Conservation (phyloP, 2,797 vertebrate genomes). For the Poeciliopsis turneri region DNA sequence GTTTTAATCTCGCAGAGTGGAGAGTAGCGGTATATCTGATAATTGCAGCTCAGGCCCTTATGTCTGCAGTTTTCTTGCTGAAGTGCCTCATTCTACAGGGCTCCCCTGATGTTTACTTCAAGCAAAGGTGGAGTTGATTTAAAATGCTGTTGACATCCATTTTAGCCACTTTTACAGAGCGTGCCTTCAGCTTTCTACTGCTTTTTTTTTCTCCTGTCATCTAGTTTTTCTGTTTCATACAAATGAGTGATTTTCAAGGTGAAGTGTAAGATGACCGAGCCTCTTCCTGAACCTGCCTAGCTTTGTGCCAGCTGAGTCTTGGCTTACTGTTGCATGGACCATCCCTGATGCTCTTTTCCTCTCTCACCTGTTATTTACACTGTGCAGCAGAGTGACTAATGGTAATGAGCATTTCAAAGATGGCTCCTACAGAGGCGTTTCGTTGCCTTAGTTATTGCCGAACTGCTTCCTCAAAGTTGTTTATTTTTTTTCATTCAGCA, state of each 20-base stretch:
- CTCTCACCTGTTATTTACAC: slow-evolving; percentile 3
- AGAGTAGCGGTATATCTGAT: slow-evolving; percentile 48
- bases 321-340: slow-evolving; percentile 55
- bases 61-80: slow-evolving; percentile 35
- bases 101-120: slow-evolving; percentile 52
- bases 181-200: slow-evolving; percentile 3
- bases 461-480: slow-evolving; percentile 4
- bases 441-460: slow-evolving; percentile 30
- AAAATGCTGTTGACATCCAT: slow-evolving; percentile 45
- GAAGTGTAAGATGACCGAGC: slow-evolving; percentile 51
- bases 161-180: slow-evolving; percentile 21
- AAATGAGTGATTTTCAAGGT: slow-evolving; percentile 38
- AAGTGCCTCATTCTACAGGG: slow-evolving; percentile 38
- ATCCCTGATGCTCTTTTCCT: slow-evolving; percentile 14
- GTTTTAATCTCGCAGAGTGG: slow-evolving; percentile 61
- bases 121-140: slow-evolving; percentile 53
- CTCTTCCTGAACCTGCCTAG: slow-evolving; percentile 50
- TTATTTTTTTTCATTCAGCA: slow-evolving; percentile 15
- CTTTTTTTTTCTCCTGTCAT: background rate
- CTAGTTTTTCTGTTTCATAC: slow-evolving; percentile 12
- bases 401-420: slow-evolving; percentile 53
- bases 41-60: slow-evolving; percentile 43
- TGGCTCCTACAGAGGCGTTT: slow-evolving; percentile 35
- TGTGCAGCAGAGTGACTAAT: slow-evolving; percentile 35
- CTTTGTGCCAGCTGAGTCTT: slow-evolving; percentile 55